Evolutionary conservation across 2,113 vertebrate genomes (phyloP).

Genomic region (Connochaetes taurinus): DNA sequence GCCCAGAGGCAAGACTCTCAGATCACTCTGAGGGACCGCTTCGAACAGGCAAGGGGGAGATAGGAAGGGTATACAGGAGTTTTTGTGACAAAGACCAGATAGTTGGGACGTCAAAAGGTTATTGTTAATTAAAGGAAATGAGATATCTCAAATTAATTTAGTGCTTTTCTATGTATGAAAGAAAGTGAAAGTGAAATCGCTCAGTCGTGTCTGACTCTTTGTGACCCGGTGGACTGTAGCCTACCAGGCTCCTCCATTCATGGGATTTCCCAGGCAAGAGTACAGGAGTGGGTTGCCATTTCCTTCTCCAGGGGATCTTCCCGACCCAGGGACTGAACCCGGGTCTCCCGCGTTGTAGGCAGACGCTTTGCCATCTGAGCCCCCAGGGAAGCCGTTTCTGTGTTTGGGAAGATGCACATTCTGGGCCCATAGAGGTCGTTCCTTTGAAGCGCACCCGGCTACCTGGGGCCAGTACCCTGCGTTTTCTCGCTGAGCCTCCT

Average conservation of each 20-base stretch:
- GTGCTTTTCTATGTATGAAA: not conserved
- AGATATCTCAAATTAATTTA: not conserved
- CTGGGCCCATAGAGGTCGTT: not conserved
- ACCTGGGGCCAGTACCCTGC: not conserved
- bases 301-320: not conserved
- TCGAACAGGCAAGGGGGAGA: not conserved
- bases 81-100: not conserved
- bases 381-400: not conserved
- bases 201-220: not conserved
- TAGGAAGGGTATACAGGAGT: not conserved
- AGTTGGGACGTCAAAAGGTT: not conserved
- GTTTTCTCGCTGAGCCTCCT: not conserved
- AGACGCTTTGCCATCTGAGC: not conserved
- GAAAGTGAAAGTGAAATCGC: not conserved
- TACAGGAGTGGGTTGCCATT: not conserved
- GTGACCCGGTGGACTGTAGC: rapidly evolving
- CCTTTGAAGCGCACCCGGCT: not conserved
- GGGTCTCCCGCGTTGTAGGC: rapidly evolving
- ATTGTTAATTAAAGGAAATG: not conserved
- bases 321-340: not conserved
- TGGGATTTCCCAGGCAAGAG: not conserved
- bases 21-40: not conserved
- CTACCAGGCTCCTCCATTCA: not conserved
- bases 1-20: not conserved
- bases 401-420: not conserved